Percentiles rank a stretch among this genome's conserved stretches.
Evolutionary conservation across 1,140 invertebrate species (phyloP).

Genomic region (Heliconius hermathena): DNA sequence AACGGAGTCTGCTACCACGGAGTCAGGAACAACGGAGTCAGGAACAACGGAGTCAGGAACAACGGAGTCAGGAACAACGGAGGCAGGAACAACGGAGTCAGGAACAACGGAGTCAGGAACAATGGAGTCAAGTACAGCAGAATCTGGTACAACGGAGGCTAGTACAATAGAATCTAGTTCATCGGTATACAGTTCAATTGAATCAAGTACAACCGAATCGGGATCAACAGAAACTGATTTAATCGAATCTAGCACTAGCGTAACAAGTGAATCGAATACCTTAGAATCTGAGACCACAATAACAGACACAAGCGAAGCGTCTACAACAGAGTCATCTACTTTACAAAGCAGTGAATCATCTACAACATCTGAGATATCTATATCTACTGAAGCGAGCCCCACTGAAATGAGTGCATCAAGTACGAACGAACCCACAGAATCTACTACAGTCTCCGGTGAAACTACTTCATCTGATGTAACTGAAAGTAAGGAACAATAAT

Average conservation of each 20-base stretch:
- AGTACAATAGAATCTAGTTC: slow-evolving; percentile 2
- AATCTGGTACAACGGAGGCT: slow-evolving; percentile 16
- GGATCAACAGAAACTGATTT: slow-evolving; percentile 14
- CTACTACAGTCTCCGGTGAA: slow-evolving; percentile 2
- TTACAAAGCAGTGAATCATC: slow-evolving; percentile 10
- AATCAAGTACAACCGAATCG: slow-evolving; percentile 27
- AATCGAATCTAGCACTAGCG: slow-evolving; percentile 12
- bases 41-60: not conserved
- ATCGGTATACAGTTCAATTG: not conserved
- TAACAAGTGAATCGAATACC: not conserved
- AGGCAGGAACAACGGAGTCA: slow-evolving; percentile 26
- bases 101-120: slow-evolving; percentile 22
- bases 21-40: slow-evolving; percentile 25
- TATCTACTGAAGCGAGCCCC: not conserved
- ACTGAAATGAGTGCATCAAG: slow-evolving; percentile 25
- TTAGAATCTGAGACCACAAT: not conserved
- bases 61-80: not conserved
- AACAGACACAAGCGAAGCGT: not conserved
- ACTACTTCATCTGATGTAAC: slow-evolving; percentile 14
- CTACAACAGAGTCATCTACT: slow-evolving; percentile 16
- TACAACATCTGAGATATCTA: slow-evolving; percentile 6
- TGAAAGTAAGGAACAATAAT: not conserved
- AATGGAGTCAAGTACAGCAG: slow-evolving; percentile 27
- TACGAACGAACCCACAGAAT: slow-evolving; percentile 19
- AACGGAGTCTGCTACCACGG: slow-evolving; percentile 36